A percentile compares a stretch with the other conserved stretches of the same genome.
Conservation (phyloP, 2,888 invertebrate genomes). For the Lapara coniferarum region DNA sequence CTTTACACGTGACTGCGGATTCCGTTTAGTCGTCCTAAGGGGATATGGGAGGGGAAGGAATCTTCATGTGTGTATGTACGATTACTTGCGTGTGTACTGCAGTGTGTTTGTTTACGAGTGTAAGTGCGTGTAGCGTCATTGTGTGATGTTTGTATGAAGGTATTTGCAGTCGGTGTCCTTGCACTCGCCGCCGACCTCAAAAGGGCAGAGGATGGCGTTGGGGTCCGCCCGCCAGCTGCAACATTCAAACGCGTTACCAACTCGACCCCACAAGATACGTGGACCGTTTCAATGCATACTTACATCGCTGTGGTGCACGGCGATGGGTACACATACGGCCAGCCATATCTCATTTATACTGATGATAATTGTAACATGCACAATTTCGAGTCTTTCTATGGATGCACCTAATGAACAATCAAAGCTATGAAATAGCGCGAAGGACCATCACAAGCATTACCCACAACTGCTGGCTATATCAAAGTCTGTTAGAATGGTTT, state of each 20-base stretch:
- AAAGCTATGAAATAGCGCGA: constrained; percentile 28
- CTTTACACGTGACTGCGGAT: constrained; percentile 73
- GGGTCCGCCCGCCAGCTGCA: constrained; percentile 79
- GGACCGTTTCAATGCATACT: constrained; percentile 66
- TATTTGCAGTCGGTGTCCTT: constrained; percentile 80
- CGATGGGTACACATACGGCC: constrained; percentile 64
- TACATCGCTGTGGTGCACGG: constrained; percentile 61
- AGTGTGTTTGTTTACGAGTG: constrained; percentile 44
- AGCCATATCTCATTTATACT: constrained; percentile 54
- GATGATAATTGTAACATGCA: constrained; percentile 50
- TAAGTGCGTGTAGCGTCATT: constrained; percentile 57
- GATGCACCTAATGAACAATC: constrained; percentile 50
- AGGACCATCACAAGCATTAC: constrained; percentile 6
- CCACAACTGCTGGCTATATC: not conserved
- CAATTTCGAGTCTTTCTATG: constrained; percentile 51
- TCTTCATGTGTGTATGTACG: constrained; percentile 38
- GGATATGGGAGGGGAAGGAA: constrained; percentile 42
- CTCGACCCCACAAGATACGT: constrained; percentile 40
- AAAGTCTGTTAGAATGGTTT: not conserved
- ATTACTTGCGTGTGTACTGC: constrained; percentile 37
- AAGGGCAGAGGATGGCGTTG: constrained; percentile 78
- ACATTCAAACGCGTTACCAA: constrained; percentile 37
- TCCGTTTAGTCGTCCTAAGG: constrained; percentile 55
- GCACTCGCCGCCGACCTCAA: constrained; percentile 78
- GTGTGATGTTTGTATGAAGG: constrained; percentile 67